Percentiles rank a stretch among this genome's conserved stretches.
phyloP scores from a whole-genome alignment of 2,888 invertebrate species.

The Dynastes hyllus region DNA sequence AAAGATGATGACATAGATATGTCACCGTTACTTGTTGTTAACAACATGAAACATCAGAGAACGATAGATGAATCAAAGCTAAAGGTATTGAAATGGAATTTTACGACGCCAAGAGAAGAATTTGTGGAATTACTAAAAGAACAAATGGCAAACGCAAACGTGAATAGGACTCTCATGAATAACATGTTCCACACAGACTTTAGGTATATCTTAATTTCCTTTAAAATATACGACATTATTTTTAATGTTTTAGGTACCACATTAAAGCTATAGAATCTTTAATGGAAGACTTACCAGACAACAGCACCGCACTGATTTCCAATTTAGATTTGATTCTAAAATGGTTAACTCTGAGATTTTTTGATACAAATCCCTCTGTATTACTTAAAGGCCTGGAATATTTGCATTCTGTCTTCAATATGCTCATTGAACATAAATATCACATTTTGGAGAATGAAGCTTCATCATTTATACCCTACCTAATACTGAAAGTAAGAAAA shows the following conservation, averaged over 20 bases:
- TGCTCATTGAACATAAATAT: constrained; percentile 86
- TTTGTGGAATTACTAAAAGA: constrained; percentile 94
- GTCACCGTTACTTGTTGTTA: constrained; percentile 84
- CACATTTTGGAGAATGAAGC: constrained; percentile 94
- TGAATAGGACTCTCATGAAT: constrained; percentile 89
- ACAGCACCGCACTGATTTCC: constrained; percentile 85
- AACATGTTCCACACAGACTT: constrained; percentile 98
- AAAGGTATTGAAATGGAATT: constrained; percentile 96
- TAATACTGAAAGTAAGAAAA: constrained; percentile 87
- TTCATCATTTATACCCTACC: constrained; percentile 94
- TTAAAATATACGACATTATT: constrained; percentile 14
- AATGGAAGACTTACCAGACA: constrained; percentile 86
- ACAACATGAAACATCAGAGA: constrained; percentile 93
- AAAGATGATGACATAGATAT: constrained; percentile 91
- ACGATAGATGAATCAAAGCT: constrained; percentile 95
- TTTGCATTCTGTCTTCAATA: constrained; percentile 86
- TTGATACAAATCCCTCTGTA: constrained; percentile 98
- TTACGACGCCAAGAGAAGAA: constrained; percentile 93
- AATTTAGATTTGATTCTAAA: constrained; percentile 97
- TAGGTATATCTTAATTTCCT: constrained; percentile 71
- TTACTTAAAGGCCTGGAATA: constrained; percentile 96
- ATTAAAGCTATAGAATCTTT: constrained; percentile 95
- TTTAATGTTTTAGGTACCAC: constrained; percentile 81
- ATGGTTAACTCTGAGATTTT: constrained; percentile 97
- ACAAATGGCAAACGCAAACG: constrained; percentile 90